phyloP scores from a whole-genome alignment of 2,113 vertebrate genomes.

The Colius striatus region DNA sequence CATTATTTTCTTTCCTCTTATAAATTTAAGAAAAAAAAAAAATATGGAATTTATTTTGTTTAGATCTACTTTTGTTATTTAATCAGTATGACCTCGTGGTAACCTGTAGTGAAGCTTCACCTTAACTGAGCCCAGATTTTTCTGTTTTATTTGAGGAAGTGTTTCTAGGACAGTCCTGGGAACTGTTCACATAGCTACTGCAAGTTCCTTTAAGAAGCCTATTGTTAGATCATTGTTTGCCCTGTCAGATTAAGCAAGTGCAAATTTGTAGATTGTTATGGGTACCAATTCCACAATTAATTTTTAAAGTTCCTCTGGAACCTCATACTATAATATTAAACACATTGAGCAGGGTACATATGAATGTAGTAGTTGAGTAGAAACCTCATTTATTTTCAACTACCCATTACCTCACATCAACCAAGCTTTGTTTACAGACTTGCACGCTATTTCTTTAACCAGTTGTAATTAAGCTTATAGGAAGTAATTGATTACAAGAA shows the following conservation, averaged over 20 bases:
- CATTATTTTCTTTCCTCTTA: neutral
- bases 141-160: neutral
- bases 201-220: neutral
- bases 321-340: neutral
- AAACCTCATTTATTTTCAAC: neutral
- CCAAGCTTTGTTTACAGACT: slow-evolving; percentile 12
- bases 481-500: neutral
- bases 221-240: neutral
- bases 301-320: neutral
- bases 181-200: neutral
- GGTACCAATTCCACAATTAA: neutral
- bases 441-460: neutral
- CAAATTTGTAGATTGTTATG: neutral
- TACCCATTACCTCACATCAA: neutral
- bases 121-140: neutral
- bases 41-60: neutral
- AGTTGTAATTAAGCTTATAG: neutral
- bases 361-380: neutral
- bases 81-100: neutral
- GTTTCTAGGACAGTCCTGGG: neutral
- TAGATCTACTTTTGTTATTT: neutral
- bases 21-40: neutral
- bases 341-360: neutral
- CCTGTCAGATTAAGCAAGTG: neutral
- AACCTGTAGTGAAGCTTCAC: neutral